Evolutionary conservation across 1,140 invertebrate genomes (phyloP), one percentile per base, ranked within the genome.

Genomic region (Zaprionus kolodkinae): DNA sequence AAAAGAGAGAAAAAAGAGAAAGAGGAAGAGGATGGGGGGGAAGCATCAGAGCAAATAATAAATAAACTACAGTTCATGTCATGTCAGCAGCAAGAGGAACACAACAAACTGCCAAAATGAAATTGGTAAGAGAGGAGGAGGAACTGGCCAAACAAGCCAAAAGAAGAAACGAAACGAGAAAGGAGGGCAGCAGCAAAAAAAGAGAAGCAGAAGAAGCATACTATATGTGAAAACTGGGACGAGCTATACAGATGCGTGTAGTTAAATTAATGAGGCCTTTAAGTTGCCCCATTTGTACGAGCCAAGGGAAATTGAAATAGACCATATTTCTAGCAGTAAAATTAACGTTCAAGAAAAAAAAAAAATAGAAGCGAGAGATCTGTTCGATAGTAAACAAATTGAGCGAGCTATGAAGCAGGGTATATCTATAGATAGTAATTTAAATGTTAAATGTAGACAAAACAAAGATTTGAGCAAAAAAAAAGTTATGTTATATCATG

Each of bases 11-110:
- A 45, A 43, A 45, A 45, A 15, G 3, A 15, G 1, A 9, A 10
- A 12, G 17, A 57, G 15, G n/a, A 50, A 33, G 36, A 30, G 38
- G 55, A 7, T 1, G 33, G 0, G 6, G 30, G 40, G 25, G 50
- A 57, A 62, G 30, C 71, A 61, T 68, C 65, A 50, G 65, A 69
- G 72, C 52, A 76, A 76, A 76, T 76, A 76, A 72, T 76, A 76
- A 76, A 76, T 76, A 76, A 76, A 76, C 73, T 75, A 75, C 72
- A 75, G 72, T 75, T 70, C 72, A 75, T 75, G 73, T 76, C 73
- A 76, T 76, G 73, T 76, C 73, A 71, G 67, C 73, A 76, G 40
- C 56, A 54, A 72, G 52, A 72, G 59, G 33, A 76, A 48, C 36
- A 48, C 36, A 70, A 65, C 61, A 71, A 71, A 54, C 66, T 64